phyloP scores from a whole-genome alignment of 2,797 vertebrate species.

The Clarias pachynema region DNA sequence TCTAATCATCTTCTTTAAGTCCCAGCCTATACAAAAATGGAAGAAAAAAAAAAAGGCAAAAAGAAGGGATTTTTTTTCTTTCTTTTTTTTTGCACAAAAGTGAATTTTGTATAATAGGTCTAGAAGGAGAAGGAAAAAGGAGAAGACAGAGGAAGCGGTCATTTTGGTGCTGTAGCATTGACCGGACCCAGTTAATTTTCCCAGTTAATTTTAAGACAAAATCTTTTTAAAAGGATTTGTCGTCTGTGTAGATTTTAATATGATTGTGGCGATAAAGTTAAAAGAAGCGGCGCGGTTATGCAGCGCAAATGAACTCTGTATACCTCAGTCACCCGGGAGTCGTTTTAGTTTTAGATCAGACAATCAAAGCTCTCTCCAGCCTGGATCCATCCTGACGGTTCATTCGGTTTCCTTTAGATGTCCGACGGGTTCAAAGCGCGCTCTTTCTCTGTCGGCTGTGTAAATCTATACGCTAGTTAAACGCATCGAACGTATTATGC shows the following conservation, averaged over 20 bases:
- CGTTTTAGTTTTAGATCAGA: slow-evolving; percentile 3
- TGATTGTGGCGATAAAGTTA: neutral
- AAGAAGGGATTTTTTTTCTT: too few relatives aligned
- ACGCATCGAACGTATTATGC: neutral
- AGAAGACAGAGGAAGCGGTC: neutral
- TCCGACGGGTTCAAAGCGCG: neutral
- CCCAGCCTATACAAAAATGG: too few relatives aligned
- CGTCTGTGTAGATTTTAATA: neutral
- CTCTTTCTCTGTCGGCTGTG: slow-evolving; percentile 9
- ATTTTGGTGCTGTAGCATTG: neutral
- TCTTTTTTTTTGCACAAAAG: too few relatives aligned
- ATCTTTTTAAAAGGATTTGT: neutral
- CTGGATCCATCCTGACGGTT: neutral
- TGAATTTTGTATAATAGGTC: too few relatives aligned
- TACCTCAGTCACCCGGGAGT: neutral
- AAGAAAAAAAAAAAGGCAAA: too few relatives aligned
- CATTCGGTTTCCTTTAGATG: neutral
- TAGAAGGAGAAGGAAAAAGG: neutral
- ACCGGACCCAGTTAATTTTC: neutral
- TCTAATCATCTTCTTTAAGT: too few relatives aligned
- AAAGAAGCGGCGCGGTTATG: neutral
- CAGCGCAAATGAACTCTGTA: neutral
- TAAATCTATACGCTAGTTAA: slow-evolving; percentile 29
- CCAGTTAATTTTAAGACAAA: neutral
- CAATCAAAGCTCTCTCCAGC: slow-evolving; percentile 18